A percentile compares a stretch with the other conserved stretches of the same genome.
Evolutionary conservation across 2,113 vertebrate genomes (phyloP).

Genomic region (Nothobranchius furzeri): DNA sequence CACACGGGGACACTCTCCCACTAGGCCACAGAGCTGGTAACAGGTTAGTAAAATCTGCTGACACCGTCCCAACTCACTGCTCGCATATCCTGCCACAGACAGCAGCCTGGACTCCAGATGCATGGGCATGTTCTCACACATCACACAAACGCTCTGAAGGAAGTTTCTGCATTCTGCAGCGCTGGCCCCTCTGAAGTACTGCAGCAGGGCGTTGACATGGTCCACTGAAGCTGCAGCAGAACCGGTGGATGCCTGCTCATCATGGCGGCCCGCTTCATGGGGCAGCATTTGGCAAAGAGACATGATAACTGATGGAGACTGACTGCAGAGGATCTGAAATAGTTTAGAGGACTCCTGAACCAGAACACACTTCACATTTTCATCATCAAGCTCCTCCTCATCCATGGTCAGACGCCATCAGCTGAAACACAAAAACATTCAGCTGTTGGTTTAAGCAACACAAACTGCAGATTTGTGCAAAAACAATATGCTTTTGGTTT

Average conservation of each 20-base stretch:
- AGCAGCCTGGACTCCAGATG: conserved; percentile 80
- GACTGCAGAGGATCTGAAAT: conserved; percentile 60
- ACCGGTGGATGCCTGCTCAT: not conserved
- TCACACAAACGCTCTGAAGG: conserved; percentile 76
- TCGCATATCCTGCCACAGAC: conserved; percentile 64
- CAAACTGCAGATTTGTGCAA: too few relatives aligned
- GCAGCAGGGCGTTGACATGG: conserved; percentile 61
- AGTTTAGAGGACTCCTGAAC: conserved; percentile 67
- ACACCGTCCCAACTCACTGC: conserved; percentile 55
- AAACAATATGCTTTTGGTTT: too few relatives aligned
- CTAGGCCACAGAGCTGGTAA: too few relatives aligned
- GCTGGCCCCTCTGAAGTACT: conserved; percentile 53
- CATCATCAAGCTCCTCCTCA: conserved; percentile 46
- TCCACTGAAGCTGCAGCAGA: conserved; percentile 4
- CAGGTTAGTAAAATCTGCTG: too few relatives aligned
- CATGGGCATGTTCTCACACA: conserved; percentile 80
- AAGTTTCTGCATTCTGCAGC: conserved; percentile 74
- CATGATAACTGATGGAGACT: conserved; percentile 20
- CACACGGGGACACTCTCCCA: too few relatives aligned
- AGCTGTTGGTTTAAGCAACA: too few relatives aligned
- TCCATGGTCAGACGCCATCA: conserved; percentile 71
- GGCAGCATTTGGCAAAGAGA: conserved; percentile 28
- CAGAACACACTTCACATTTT: conserved; percentile 51
- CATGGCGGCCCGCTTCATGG: too few relatives aligned
- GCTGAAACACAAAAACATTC: conserved; percentile 27